Base-by-base conservation (phyloP, 2,113 vertebrate species). In the Sminthopsis crassicaudata region DNA sequence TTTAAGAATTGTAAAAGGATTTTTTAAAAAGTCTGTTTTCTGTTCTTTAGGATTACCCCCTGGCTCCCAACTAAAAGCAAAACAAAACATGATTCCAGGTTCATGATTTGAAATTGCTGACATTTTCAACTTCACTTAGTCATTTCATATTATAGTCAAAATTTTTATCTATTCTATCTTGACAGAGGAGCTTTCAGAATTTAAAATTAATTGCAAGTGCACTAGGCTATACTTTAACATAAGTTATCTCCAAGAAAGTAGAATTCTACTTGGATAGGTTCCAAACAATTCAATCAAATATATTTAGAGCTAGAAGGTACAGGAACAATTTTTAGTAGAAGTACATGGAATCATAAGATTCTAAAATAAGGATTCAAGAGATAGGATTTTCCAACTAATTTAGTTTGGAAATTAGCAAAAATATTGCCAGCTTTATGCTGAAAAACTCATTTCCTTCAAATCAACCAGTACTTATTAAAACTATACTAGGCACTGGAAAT, bases 61-160 rank as follows among this genome's bases (percentile, higher is more conserved):
- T 76, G 91, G 91, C 26, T 94, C 42, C 60, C 52, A 67, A 8
- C 57, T 54, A 90, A 67, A 46, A 96, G 30, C 36, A 84, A 84
- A 84, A 84, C 67, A 84, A 96, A 92, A 92, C 42, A 67, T 52
- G 84, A n/a, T 91, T 92, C 46, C 90, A 50, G 12, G 89, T 90
- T 94, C 54, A 95, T 92, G 48, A 92, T 89, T 54, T 92, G 23
- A 94, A 96, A 90, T 42, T 91, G 89, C 91, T 90, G 53, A 93
- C 0, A 92, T 27, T 53, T 96, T 94, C 92, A 89, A 95, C 90
- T 90, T 93, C 53, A 93, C 8, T 91, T 53, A 92, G 2, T 92
- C 90, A 60, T 53, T 67, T 93, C 91, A 93, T 89, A 76, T 1
- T n/a, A 92, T 50, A 36, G 1, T 96, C 92, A 96, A 84, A 93